Percentiles rank a stretch among this genome's conserved stretches.
phyloP scores from a whole-genome alignment of 2,888 invertebrate genomes.

The Smittia aterrima region DNA sequence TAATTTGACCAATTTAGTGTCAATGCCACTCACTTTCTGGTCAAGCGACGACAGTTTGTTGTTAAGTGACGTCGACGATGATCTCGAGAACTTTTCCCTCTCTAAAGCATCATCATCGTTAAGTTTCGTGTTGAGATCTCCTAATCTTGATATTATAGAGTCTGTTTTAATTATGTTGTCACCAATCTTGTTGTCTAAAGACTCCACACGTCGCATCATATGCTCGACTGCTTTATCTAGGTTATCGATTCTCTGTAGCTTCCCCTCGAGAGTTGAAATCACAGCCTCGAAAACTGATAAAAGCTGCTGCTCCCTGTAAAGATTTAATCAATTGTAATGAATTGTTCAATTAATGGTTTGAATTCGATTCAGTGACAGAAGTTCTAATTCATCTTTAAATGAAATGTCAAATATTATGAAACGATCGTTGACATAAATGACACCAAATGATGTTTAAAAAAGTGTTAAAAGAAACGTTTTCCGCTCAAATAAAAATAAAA shows the following conservation, averaged over 20 bases:
- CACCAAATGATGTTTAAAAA: no score
- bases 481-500: no score
- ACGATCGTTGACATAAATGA: no score
- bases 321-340: background rate
- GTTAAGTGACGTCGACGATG: constrained; percentile 57
- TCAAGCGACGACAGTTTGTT: constrained; percentile 70
- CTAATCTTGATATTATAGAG: constrained; percentile 73
- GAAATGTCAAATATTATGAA: no score
- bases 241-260: constrained; percentile 83
- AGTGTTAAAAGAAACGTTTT: no score
- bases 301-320: constrained; percentile 81
- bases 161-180: constrained; percentile 84
- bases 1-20: constrained; percentile 71
- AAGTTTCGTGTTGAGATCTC: constrained; percentile 72
- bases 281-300: constrained; percentile 88
- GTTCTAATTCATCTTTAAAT: no score
- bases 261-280: constrained; percentile 82
- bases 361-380: no score
- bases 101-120: constrained; percentile 59
- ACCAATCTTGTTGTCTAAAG: constrained; percentile 74
- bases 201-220: constrained; percentile 80
- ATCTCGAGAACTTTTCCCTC: constrained; percentile 51
- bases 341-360: no score
- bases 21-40: constrained; percentile 81
- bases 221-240: constrained; percentile 85